Base-by-base conservation (phyloP, 1,140 invertebrate species). In the Cherax destructor region DNA sequence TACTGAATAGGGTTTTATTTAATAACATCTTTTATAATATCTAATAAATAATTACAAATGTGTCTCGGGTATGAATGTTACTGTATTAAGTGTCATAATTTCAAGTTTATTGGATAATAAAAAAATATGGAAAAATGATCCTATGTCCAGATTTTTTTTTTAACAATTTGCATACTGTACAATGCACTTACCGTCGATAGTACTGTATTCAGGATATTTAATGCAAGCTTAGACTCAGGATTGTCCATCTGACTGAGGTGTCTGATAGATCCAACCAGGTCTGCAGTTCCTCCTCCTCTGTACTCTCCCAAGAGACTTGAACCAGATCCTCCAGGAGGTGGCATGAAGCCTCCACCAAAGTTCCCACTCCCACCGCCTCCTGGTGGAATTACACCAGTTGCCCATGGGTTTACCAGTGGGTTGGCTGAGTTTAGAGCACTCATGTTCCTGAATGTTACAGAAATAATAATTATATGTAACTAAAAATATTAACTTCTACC, bases 151-250 rank as follows among this genome's bases (percentile, higher is more conserved):
- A n/a, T n/a, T n/a, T n/a, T n/a, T n/a, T n/a, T n/a, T n/a, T n/a
- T n/a, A n/a, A n/a, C n/a, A n/a, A n/a, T n/a, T n/a, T n/a, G n/a
- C n/a, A n/a, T 56, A 11, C 52, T 9, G 52, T 1, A 6, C 11
- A 56, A 56, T 56, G 6, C 52, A 83, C 81, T 83, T 47, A 83
- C 81, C 18, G 16, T 41, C 0, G 52, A 47, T 24, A 86, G 30
- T 9, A 86, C 85, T 77, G 85, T 72, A 78, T 78, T 86, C 9
- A 86, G 76, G n/a, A 86, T 86, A 79, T 86, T 86, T 24, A 86
- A 50, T 16, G 85, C 85, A 72, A 86, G 85, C 52, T 86, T 78
- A 13, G 85, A 86, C 16, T 86, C 85, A 6, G 52, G 74, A 65
- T 86, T 86, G 7, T 59, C 52, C 85, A 86, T 86, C 1, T 78